Base-by-base conservation (phyloP, 2,113 vertebrate species). In the Gambusia affinis region DNA sequence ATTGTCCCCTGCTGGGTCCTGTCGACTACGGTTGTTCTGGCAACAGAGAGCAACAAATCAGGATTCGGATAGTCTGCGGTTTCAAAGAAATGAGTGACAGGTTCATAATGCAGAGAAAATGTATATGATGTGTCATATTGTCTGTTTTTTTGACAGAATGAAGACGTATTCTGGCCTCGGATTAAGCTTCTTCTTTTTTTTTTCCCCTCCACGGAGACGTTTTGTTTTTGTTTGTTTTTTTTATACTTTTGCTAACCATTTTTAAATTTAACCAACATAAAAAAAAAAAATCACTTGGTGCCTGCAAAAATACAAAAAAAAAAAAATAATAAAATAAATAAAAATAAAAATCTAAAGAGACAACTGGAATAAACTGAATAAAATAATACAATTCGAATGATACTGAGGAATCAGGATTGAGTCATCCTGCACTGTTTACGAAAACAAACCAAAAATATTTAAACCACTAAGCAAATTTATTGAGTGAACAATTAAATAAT, bases 391-490 rank as follows among this genome's bases (percentile, higher is more conserved):
- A n/a, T 57, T 64, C 67, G 14, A 47, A 17, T 1, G 4, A 15
- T 42, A 42, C 4, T 42, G 39, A 15, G 44, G 17, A 19, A 1
- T 5, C 44, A 47, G 44, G 17, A 19, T 19, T 47, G 4, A 5
- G 1, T 47, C 15, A 47, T 19, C 17, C 17, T 66, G 30, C 60
- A 27, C 8, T 61, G 37, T 15, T 68, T 54, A 68, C 57, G 5
- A 63, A 63, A 6, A 12, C n/a, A n/a, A 67, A 42, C 15, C 10
- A 39, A 39, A 12, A 19, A 51, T 6, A 66, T 60, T 60, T 72
- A 24, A 66, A 78, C 72, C 67, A 73, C 37, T 63, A 51, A 37
- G 24, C 30, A 3, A 11, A 35, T 67, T 64, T 72, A 67, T 64
- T 22, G 54, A 62, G 17, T 17, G 27, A 30, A 42, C 70, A 68